phyloP scores from a whole-genome alignment of 2,797 vertebrate species.

The Lemur catta region DNA sequence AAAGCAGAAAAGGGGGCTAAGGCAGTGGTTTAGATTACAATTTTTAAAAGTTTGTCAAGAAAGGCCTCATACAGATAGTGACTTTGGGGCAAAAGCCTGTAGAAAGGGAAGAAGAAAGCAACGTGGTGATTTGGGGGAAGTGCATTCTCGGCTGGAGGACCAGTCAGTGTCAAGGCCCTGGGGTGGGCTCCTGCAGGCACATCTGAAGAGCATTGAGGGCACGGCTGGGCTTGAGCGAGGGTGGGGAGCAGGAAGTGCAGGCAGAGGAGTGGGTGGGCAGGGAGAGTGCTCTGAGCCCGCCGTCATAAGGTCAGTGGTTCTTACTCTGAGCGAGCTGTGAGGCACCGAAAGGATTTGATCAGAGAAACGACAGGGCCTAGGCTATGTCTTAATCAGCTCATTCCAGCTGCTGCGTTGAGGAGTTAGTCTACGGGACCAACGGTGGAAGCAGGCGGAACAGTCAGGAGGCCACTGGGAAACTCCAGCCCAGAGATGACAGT shows the following conservation, averaged over 20 bases:
- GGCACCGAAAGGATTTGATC: background rate
- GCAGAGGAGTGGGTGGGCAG: background rate
- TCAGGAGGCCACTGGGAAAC: background rate
- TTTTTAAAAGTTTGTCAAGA: background rate
- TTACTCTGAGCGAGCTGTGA: background rate
- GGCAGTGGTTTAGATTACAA: background rate
- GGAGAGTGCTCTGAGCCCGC: accelerated
- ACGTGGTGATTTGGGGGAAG: background rate
- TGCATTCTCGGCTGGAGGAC: background rate
- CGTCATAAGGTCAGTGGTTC: background rate
- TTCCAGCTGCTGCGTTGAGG: background rate
- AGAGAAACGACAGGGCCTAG: background rate
- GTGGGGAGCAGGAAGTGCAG: background rate
- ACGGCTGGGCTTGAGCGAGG: background rate
- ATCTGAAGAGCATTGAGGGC: accelerated
- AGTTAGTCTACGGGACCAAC: background rate
- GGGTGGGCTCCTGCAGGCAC: background rate
- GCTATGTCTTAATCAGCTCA: background rate
- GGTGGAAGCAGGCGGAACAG: background rate
- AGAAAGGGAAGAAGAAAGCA: background rate
- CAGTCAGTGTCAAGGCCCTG: background rate
- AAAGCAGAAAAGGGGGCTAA: background rate
- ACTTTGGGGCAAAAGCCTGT: background rate
- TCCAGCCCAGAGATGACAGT: background rate
- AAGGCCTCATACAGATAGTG: background rate